Conservation (phyloP, 2,888 invertebrate species). For the Oligia strigilis region DNA sequence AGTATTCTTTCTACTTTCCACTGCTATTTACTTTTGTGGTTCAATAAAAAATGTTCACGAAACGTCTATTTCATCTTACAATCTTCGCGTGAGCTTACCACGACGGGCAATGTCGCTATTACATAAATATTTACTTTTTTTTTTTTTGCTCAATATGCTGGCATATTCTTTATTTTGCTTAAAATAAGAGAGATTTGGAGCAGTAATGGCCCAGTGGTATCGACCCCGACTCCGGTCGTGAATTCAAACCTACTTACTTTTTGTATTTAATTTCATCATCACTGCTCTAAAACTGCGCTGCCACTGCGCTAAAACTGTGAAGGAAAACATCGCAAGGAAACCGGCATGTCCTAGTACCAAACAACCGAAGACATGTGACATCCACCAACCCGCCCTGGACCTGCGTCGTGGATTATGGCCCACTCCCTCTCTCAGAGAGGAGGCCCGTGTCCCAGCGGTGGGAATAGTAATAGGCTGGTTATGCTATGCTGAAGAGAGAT, state of each 20-base stretch:
- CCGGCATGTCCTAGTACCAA: background rate
- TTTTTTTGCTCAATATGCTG: background rate
- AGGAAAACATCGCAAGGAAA: background rate
- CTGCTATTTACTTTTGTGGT: background rate
- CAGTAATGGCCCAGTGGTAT: no score
- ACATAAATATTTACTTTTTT: background rate
- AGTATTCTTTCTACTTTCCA: background rate
- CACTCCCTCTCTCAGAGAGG: background rate
- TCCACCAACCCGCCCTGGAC: background rate
- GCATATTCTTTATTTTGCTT: background rate
- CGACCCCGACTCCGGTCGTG: no score
- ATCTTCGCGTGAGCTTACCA: background rate
- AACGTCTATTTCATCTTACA: background rate
- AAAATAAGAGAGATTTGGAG: background rate
- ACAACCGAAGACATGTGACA: background rate
- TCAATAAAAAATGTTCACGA: background rate
- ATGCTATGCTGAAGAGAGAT: no score
- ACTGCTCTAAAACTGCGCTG: background rate
- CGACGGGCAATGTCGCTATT: background rate
- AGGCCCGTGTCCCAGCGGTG: background rate
- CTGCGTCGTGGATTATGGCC: no score
- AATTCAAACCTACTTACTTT: background rate
- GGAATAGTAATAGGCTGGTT: no score
- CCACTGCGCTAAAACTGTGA: background rate
- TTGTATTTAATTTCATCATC: background rate